phyloP scores from a whole-genome alignment of 2,113 vertebrate genomes.

The Mola mola region DNA sequence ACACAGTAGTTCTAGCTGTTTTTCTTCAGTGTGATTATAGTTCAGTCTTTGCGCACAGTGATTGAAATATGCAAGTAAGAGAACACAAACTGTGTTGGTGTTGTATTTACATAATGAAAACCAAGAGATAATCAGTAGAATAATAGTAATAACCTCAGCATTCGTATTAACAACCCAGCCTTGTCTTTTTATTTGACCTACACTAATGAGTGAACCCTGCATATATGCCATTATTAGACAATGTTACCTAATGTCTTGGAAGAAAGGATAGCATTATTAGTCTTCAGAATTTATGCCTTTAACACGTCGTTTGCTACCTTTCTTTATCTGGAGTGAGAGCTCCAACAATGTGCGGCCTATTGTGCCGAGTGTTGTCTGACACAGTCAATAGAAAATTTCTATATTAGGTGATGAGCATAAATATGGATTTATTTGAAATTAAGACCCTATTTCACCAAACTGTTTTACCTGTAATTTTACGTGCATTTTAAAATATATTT shows the following conservation, averaged over 20 bases:
- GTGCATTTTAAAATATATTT: too few species aligned
- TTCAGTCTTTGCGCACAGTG: conserved; percentile 32
- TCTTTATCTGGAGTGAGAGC: conserved; percentile 21
- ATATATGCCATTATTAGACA: conserved; percentile 37
- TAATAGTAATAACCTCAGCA: background rate
- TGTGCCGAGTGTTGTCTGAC: conserved; percentile 4
- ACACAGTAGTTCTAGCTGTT: background rate
- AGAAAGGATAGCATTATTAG: conserved; percentile 48
- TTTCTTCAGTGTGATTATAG: conserved; percentile 6
- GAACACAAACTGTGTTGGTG: conserved; percentile 12
- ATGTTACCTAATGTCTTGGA: conserved; percentile 37
- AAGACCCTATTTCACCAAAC: conserved; percentile 50
- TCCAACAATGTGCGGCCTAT: conserved; percentile 17
- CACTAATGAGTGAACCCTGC: conserved; percentile 29
- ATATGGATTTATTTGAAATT: conserved; percentile 63
- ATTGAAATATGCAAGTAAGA: conserved; percentile 36
- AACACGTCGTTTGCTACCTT: conserved; percentile 6
- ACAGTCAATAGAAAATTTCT: background rate
- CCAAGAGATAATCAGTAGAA: conserved; percentile 8
- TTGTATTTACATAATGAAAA: conserved; percentile 28
- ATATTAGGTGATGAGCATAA: conserved; percentile 12
- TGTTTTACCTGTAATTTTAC: too few species aligned
- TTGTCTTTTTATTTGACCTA: conserved; percentile 36
- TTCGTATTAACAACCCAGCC: conserved; percentile 23
- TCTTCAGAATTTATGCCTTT: conserved; percentile 57